Evolutionary conservation across 2,888 invertebrate species (phyloP), one percentile per base, ranked within the genome.

Genomic region (Eupithecia subumbrata): DNA sequence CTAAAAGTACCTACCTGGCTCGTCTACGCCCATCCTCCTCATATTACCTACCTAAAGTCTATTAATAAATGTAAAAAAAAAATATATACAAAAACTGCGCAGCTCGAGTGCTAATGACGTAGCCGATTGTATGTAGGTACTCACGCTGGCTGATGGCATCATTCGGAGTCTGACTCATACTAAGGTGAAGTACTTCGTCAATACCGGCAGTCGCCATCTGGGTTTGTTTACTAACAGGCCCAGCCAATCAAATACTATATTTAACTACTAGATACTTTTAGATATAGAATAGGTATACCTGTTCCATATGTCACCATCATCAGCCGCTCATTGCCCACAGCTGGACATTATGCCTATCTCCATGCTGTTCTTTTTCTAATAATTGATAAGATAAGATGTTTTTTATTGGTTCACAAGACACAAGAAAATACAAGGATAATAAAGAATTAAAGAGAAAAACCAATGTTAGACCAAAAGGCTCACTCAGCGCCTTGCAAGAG

Each of bases 161-260:
- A 90, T 88, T 85, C 81, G 88, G 88, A 89, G 78, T 83, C 81
- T 86, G 86, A 87, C 84, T 91, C 90, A 91, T 82, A 79, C 79
- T 79, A 40, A 72, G 76, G 82, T 81, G 25, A 83, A 81, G 77
- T 79, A 79, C 73, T 69, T 7, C 37, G 5, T 73, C 78, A 78
- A 81, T 78, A 79, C 77, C 80, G 81, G 81, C 79, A 80, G 78
- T 83, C 82, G 76, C 83, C 83, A 84, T 84, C 82, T 85, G 80
- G 82, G 77, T 85, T 87, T 91, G 90, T 92, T 92, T 91, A 91
- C 88, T 89, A 91, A 91, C 88, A 88, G 76, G 79, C 72, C 40
- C 60, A 63, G 74, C 70, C 68, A 79, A 69, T 73, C 68, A 64
- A 70, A 56, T 68, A 25, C 67, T 37, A 12, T 43, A 67, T 40